These are phyloP conservation scores for Tenodera sinensis DNA, from an alignment of 2,888 invertebrate species.

Conservation along the genomic window DNA sequence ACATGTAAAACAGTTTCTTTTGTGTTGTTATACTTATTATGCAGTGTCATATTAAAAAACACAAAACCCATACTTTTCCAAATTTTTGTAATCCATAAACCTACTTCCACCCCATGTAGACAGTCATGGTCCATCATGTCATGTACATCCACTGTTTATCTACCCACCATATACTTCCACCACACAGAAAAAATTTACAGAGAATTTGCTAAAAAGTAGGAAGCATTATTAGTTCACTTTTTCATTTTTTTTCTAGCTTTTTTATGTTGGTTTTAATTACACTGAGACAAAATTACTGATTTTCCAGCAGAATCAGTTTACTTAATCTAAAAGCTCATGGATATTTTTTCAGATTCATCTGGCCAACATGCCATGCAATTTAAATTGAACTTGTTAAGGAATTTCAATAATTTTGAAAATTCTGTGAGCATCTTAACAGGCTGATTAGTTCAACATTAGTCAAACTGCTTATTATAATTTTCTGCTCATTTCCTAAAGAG, in stretches of 20 bases:
- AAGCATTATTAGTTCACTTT: conserved; percentile 4
- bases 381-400: no score
- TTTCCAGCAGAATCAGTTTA: neutral
- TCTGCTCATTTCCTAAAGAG: no score
- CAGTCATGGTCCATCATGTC: neutral
- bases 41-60: neutral
- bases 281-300: neutral
- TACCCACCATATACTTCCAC: neutral
- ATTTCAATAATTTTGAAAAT: no score
- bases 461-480: no score
- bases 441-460: no score
- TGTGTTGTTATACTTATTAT: no score
- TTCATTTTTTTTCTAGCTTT: neutral
- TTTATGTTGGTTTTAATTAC: neutral
- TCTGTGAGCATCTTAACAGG: no score
- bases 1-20: no score
- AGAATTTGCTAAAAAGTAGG: conserved; percentile 17
- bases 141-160: neutral
- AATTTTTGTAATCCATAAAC: neutral
- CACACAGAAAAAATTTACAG: conserved; percentile 7
- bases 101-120: neutral
- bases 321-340: neutral
- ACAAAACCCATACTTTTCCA: neutral
- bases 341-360: neutral
- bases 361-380: no score